Evolutionary conservation across 2,113 vertebrate genomes (phyloP).

Genomic region (Kryptolebias marmoratus): DNA sequence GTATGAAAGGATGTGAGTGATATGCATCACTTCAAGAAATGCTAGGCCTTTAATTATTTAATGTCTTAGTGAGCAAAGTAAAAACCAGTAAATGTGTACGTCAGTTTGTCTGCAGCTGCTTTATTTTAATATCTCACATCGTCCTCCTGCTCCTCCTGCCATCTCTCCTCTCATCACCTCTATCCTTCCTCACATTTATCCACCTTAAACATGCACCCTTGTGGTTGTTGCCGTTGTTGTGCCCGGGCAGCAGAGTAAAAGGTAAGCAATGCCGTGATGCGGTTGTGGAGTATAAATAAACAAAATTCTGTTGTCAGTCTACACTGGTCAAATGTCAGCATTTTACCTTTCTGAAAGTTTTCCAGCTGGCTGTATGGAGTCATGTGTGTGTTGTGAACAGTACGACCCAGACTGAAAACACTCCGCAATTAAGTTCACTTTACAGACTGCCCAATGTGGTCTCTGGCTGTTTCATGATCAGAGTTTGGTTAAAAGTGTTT

Average conservation of each 20-base stretch:
- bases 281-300: constrained; percentile 50
- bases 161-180: constrained; percentile 14
- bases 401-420: background rate
- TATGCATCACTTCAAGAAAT: no score
- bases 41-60: constrained; percentile 10
- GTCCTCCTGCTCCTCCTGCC: background rate
- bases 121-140: background rate
- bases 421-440: background rate
- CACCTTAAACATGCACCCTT: constrained; percentile 15
- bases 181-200: constrained; percentile 53
- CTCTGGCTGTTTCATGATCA: background rate
- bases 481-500: background rate
- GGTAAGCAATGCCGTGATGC: constrained; percentile 31
- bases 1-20: no score
- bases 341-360: constrained; percentile 37
- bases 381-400: background rate
- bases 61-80: background rate
- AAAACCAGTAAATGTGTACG: constrained; percentile 15
- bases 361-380: background rate
- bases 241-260: constrained; percentile 19
- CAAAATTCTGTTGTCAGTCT: constrained; percentile 40
- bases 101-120: background rate
- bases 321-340: constrained; percentile 33
- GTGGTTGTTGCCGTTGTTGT: constrained; percentile 44
- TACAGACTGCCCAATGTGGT: background rate